Percentiles rank a stretch among this genome's conserved stretches.
Evolutionary conservation across 2,888 invertebrate species (phyloP).

Genomic region (Philereme vetulata): DNA sequence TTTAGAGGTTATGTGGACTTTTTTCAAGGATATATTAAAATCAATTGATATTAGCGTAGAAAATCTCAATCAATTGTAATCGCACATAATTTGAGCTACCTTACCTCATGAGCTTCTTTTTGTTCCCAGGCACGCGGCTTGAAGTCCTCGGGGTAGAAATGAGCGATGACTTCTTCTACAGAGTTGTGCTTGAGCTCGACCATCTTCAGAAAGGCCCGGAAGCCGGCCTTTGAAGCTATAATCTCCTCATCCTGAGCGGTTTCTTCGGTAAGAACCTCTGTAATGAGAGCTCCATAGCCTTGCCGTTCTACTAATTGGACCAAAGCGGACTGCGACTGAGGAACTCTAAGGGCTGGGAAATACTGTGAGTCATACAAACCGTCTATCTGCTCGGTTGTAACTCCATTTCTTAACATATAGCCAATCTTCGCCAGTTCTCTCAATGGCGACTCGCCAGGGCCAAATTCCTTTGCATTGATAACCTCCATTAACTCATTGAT

Average conservation of each 20-base stretch:
- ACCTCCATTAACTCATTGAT: conserved; percentile 89
- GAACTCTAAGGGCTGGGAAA: conserved; percentile 90
- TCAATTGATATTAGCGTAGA: no score
- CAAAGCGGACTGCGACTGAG: conserved; percentile 92
- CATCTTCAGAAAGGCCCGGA: conserved; percentile 94
- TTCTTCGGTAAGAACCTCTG: conserved; percentile 92
- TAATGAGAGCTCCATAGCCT: conserved; percentile 91
- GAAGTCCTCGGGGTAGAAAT: conserved; percentile 93
- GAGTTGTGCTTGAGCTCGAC: conserved; percentile 91
- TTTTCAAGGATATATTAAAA: no score
- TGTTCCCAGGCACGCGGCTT: conserved; percentile 92
- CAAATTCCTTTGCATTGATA: conserved; percentile 90
- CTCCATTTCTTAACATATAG: conserved; percentile 89
- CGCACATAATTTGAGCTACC: not conserved
- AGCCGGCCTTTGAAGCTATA: conserved; percentile 91
- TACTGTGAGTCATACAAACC: conserved; percentile 90
- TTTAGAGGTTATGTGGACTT: no score
- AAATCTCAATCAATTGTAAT: no score
- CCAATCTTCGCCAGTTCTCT: conserved; percentile 93
- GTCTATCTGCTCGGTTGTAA: conserved; percentile 90
- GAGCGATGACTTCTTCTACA: conserved; percentile 92
- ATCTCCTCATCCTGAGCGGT: conserved; percentile 90
- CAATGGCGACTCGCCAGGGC: conserved; percentile 90
- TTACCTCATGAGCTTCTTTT: conserved; percentile 87
- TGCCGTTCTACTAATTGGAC: conserved; percentile 93